These are phyloP conservation scores for Nemotelus nigrinus DNA, from an alignment of 2,888 invertebrate genomes.

Conservation along the genomic window DNA sequence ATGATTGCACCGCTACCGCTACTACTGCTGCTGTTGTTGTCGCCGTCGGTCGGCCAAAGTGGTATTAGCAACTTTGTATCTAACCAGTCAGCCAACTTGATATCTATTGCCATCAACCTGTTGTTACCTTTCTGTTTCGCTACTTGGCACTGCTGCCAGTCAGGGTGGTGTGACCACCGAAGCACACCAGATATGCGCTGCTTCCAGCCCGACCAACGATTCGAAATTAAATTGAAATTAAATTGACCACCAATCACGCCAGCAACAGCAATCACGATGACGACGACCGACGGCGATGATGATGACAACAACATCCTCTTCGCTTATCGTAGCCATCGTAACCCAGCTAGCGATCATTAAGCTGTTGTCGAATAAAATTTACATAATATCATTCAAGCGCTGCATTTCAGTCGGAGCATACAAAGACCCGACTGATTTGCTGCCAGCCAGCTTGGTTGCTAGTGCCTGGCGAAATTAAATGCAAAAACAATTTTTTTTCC, in stretches of 20 bases:
- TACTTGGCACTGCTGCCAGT: background rate
- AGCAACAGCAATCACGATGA: background rate
- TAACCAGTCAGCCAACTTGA: background rate
- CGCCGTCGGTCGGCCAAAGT: background rate
- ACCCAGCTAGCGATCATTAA: background rate
- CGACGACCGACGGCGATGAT: background rate
- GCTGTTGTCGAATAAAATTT: conserved; percentile 18
- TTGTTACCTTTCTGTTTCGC: background rate
- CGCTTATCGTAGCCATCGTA: background rate
- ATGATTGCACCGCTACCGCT: conserved; percentile 4
- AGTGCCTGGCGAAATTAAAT: background rate
- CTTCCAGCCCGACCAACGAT: too few relatives aligned
- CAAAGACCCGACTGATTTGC: too few relatives aligned
- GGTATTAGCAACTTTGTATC: conserved; percentile 8
- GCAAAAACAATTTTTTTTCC: conserved; percentile 2
- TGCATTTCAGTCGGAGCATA: background rate
- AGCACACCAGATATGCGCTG: too few relatives aligned
- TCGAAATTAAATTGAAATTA: too few relatives aligned
- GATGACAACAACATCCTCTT: background rate
- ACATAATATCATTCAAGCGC: conserved; percentile 9
- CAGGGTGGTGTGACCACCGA: background rate
- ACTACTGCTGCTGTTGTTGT: background rate
- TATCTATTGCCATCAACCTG: conserved; percentile 8
- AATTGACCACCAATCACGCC: background rate
- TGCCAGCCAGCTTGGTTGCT: too few relatives aligned